Percentiles rank a stretch among this genome's conserved stretches.
These are phyloP conservation scores for Dromaius novaehollandiae DNA, from an alignment of 2,113 vertebrate genomes.

Conservation along the genomic window DNA sequence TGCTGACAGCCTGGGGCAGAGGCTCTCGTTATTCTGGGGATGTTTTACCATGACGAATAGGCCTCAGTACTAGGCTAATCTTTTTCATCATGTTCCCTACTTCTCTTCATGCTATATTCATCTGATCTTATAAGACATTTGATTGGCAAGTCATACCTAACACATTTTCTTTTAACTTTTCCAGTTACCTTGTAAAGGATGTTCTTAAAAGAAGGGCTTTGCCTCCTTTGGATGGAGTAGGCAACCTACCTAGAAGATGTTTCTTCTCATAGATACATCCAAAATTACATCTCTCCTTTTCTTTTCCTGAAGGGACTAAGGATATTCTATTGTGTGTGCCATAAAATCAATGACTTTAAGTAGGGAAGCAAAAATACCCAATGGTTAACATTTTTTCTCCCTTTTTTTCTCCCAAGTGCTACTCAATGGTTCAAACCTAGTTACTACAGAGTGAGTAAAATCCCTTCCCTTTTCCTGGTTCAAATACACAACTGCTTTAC, in stretches of 20 bases:
- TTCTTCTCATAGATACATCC: background rate
- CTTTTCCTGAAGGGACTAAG: background rate
- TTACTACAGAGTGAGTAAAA: background rate
- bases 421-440: background rate
- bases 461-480: background rate
- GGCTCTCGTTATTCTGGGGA: accelerated
- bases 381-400: background rate
- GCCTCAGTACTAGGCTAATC: background rate
- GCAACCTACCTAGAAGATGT: background rate
- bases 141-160: background rate
- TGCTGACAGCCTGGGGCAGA: background rate
- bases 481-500: background rate
- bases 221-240: background rate
- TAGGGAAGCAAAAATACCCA: background rate
- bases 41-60: background rate
- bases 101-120: background rate
- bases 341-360: background rate
- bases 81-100: background rate
- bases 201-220: background rate
- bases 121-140: background rate
- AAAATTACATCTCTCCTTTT: background rate
- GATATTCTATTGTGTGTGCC: background rate
- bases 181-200: background rate
- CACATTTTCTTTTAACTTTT: background rate
- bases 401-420: background rate